Conservation (phyloP, 2,797 vertebrate genomes). For the Enteromius paludinosus region DNA sequence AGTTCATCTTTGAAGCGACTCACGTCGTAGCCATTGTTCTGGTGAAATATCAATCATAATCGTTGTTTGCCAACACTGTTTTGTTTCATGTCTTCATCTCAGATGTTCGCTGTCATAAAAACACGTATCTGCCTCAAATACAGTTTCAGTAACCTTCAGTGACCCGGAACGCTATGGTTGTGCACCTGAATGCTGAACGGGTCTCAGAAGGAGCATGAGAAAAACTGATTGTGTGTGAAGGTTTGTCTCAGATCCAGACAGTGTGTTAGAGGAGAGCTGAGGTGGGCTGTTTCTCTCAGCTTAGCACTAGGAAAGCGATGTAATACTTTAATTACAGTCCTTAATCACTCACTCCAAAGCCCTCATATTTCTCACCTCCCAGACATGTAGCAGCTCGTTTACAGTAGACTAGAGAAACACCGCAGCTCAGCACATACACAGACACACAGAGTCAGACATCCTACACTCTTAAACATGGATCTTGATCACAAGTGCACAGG, state of each 20-base stretch:
- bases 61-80: background rate
- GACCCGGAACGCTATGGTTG: background rate
- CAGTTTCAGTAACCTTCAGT: background rate
- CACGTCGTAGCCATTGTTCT: background rate
- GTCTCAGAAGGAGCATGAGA: slow-evolving; percentile 32
- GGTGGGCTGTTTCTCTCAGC: slow-evolving; percentile 64
- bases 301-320: slow-evolving; percentile 66
- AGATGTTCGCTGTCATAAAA: background rate
- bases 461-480: slow-evolving; percentile 12
- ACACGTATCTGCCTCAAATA: background rate
- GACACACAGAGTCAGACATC: slow-evolving; percentile 33
- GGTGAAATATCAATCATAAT: slow-evolving; percentile 1
- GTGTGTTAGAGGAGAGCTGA: slow-evolving; percentile 54
- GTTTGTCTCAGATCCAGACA: slow-evolving; percentile 56
- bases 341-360: slow-evolving; percentile 62
- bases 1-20: slow-evolving; percentile 7
- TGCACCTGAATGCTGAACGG: background rate
- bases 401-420: slow-evolving; percentile 58
- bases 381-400: slow-evolving; percentile 61
- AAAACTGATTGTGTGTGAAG: slow-evolving; percentile 42
- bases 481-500: slow-evolving; percentile 15
- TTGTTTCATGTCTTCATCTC: background rate
- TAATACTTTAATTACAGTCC: slow-evolving; percentile 68
- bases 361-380: slow-evolving; percentile 61
- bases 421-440: slow-evolving; percentile 37